Evolutionary conservation across 2,888 invertebrate species (phyloP).

Genomic region (Nomada fucata): DNA sequence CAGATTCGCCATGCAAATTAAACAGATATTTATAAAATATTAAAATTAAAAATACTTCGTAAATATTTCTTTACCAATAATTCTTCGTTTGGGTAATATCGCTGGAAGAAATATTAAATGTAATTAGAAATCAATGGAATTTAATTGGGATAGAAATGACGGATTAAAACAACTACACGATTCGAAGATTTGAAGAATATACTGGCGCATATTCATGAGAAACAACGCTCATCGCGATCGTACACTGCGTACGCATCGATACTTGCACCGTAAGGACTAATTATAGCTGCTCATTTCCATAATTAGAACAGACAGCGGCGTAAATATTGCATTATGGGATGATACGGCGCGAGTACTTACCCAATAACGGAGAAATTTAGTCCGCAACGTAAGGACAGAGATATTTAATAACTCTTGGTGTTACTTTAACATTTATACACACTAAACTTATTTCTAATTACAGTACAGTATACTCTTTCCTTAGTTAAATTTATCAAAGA

Average conservation of each 20-base stretch:
- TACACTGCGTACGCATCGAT: conserved; percentile 23
- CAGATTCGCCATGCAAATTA: too few relatives aligned
- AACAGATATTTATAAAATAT: too few relatives aligned
- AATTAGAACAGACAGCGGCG: conserved; percentile 57
- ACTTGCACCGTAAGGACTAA: conserved; percentile 41
- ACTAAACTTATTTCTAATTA: not conserved
- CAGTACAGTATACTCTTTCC: too few relatives aligned
- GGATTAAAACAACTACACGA: too few relatives aligned
- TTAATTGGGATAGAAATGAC: too few relatives aligned
- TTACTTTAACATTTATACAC: not conserved
- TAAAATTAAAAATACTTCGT: too few relatives aligned
- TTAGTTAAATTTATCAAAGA: not conserved
- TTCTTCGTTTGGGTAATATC: too few relatives aligned
- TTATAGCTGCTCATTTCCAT: conserved; percentile 61
- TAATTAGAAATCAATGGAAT: too few relatives aligned
- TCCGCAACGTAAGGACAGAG: conserved; percentile 21
- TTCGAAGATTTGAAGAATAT: not conserved
- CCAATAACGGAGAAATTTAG: conserved; percentile 42
- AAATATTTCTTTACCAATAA: too few relatives aligned
- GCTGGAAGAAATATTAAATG: too few relatives aligned
- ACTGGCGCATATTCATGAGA: not conserved
- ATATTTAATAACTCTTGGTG: conserved; percentile 22
- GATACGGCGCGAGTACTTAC: conserved; percentile 28
- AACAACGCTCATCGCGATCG: not conserved
- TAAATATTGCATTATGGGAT: conserved; percentile 59